Percentiles rank a stretch among this genome's conserved stretches.
phyloP scores from a whole-genome alignment of 2,888 invertebrate species.

The Clepsis dumicolana region DNA sequence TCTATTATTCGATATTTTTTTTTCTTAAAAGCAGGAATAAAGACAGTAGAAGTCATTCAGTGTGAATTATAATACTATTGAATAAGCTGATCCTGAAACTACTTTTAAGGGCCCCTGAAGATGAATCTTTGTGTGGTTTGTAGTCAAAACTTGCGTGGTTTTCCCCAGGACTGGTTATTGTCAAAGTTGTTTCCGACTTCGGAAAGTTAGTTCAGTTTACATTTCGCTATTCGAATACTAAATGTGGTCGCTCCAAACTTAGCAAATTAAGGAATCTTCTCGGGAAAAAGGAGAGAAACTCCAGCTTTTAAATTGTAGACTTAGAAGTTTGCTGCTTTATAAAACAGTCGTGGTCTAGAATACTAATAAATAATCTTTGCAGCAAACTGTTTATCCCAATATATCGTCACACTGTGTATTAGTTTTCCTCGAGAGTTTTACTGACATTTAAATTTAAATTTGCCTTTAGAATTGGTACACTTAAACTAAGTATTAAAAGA shows the following conservation, averaged over 20 bases:
- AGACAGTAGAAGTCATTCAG: not conserved
- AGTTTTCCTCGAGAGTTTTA: not conserved
- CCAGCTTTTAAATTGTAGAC: conserved; percentile 48
- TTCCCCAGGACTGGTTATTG: conserved; percentile 67
- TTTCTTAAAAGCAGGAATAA: not conserved
- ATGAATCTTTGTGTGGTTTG: conserved; percentile 34
- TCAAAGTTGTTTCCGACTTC: conserved; percentile 65
- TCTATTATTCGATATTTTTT: no score
- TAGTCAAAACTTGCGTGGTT: conserved; percentile 54
- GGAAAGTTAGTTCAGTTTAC: conserved; percentile 62
- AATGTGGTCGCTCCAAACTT: conserved; percentile 60
- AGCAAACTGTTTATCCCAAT: not conserved
- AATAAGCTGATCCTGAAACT: conserved; percentile 1
- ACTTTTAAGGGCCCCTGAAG: conserved; percentile 10
- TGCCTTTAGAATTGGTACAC: no score
- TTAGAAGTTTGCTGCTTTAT: conserved; percentile 35
- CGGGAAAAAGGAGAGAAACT: conserved; percentile 57
- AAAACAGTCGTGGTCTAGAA: conserved; percentile 11
- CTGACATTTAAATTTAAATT: not conserved
- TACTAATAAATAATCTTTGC: conserved; percentile 1
- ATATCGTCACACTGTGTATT: not conserved
- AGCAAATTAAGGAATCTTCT: conserved; percentile 45
- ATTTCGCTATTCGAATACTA: conserved; percentile 66
- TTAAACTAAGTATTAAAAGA: no score
- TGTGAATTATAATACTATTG: not conserved